A percentile compares a stretch with the other conserved stretches of the same genome.
phyloP scores from a whole-genome alignment of 2,888 invertebrate species.

The Nomada hirtipes region DNA sequence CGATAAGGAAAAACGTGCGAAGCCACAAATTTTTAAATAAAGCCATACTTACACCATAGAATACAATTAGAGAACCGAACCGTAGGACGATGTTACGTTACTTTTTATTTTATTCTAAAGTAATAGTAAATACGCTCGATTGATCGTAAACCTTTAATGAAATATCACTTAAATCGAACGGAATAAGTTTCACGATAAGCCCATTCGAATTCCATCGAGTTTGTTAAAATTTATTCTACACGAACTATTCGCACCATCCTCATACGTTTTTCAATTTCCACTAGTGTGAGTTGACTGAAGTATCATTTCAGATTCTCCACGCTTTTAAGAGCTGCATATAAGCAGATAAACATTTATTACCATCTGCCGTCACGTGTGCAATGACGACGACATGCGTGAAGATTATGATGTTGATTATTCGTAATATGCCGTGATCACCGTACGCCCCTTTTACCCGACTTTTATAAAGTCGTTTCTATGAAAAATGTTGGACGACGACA shows the following conservation, averaged over 20 bases:
- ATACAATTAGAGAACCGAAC: neutral
- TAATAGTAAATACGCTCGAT: neutral
- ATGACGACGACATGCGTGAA: neutral
- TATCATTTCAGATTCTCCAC: neutral
- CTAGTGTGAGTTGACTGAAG: slow-evolving; percentile 17
- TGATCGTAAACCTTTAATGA: too few relatives aligned
- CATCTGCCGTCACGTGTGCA: slow-evolving; percentile 19
- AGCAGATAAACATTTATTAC: slow-evolving; percentile 45
- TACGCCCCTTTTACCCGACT: slow-evolving; percentile 35
- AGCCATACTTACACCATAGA: neutral
- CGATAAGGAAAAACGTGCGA: neutral
- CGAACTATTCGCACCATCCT: neutral
- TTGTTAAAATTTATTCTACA: neutral
- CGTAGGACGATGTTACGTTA: neutral
- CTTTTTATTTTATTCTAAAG: neutral
- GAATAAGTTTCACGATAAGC: neutral
- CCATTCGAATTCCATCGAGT: too few relatives aligned
- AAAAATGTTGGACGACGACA: neutral
- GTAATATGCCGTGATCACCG: slow-evolving; percentile 17
- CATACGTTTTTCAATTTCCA: neutral
- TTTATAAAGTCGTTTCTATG: neutral
- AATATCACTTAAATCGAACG: neutral
- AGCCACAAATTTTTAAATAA: neutral
- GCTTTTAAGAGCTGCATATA: slow-evolving; percentile 10
- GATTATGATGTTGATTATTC: neutral